Evolutionary conservation across 2,797 vertebrate species (phyloP).

Genomic region (Lutjanus campechanus): DNA sequence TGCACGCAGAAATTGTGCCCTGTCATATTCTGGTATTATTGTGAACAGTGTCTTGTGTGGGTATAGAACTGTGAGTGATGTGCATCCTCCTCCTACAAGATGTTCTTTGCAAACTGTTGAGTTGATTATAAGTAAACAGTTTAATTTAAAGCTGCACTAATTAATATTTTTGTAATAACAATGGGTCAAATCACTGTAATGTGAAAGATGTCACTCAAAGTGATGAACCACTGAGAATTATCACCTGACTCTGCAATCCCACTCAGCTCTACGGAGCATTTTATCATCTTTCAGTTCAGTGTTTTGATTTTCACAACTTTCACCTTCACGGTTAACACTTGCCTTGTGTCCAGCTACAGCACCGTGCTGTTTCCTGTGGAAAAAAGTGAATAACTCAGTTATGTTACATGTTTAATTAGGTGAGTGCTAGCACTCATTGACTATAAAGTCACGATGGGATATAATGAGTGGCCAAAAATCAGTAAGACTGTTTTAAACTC

Average conservation of each 20-base stretch:
- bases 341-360: too few species aligned
- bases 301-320: too few species aligned
- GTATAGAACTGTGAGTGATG: conserved; percentile 33
- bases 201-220: background rate
- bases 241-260: too few species aligned
- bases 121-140: background rate
- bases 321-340: too few species aligned
- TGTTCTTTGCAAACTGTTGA: conserved; percentile 13
- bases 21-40: conserved; percentile 42
- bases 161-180: background rate
- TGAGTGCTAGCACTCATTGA: too few species aligned
- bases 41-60: conserved; percentile 50
- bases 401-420: too few species aligned
- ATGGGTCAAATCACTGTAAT: background rate
- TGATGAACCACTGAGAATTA: background rate
- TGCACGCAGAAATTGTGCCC: conserved; percentile 58
- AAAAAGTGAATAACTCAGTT: too few species aligned
- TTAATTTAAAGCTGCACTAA: background rate
- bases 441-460: too few species aligned
- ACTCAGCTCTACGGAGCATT: background rate
- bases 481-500: too few species aligned
- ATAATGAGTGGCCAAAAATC: too few species aligned
- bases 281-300: too few species aligned
- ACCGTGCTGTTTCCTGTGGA: too few species aligned
- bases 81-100: conserved; percentile 10